A percentile compares a stretch with the other conserved stretches of the same genome.
Conservation (phyloP, 2,113 vertebrate species). For the Serranochromis macrocephalus region DNA sequence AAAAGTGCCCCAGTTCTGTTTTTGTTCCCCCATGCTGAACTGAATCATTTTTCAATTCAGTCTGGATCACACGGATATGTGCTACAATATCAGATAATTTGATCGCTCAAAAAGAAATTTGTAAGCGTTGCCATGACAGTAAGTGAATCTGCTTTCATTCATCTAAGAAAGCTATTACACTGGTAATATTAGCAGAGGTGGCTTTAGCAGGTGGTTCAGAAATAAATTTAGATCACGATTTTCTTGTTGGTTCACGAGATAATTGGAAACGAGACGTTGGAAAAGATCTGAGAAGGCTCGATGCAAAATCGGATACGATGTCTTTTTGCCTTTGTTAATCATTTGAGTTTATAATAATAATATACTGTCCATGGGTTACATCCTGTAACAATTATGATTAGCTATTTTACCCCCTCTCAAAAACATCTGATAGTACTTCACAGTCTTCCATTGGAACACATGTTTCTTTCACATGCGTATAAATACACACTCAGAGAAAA, state of each 20-base stretch:
- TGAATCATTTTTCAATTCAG: neutral
- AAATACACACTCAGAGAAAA: neutral
- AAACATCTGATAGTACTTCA: neutral
- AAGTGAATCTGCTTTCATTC: neutral
- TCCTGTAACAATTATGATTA: neutral
- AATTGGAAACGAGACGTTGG: neutral
- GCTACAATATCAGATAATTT: neutral
- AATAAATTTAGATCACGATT: neutral
- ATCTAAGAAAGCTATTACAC: neutral
- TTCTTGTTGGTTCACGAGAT: neutral
- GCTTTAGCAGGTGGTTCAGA: neutral
- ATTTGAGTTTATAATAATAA: neutral
- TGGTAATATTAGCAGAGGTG: neutral
- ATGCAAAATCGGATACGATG: neutral
- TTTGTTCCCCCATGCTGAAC: neutral
- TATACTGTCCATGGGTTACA: neutral
- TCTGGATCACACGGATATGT: neutral
- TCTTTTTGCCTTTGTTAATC: neutral
- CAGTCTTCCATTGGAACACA: neutral
- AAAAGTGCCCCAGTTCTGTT: conserved; percentile 5
- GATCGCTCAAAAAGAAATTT: neutral
- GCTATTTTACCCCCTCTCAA: neutral
- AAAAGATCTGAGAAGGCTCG: neutral
- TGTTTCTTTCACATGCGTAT: neutral
- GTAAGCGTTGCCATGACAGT: neutral